Conservation (phyloP, 2,113 vertebrate species). For the Neomonachus schauinslandi region DNA sequence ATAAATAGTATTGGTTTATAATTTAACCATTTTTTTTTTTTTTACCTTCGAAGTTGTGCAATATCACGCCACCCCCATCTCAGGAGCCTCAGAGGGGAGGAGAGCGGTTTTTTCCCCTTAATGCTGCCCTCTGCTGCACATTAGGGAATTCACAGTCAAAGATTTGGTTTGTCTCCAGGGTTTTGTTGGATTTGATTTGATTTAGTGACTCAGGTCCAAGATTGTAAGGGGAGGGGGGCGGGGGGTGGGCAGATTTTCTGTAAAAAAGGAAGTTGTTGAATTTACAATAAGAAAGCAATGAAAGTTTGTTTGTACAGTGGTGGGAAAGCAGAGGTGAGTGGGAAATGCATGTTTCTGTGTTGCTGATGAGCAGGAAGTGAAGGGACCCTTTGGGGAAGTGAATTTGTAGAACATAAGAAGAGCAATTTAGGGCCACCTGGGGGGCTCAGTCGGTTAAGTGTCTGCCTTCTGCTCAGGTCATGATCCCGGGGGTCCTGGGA, state of each 20-base stretch:
- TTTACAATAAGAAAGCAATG: neutral
- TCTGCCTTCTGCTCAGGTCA: neutral
- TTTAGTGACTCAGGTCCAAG: neutral
- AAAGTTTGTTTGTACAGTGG: neutral
- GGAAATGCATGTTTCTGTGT: too few relatives aligned
- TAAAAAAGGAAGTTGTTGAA: neutral
- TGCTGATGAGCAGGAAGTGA: neutral
- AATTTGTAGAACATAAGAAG: neutral
- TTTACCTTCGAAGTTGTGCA: neutral
- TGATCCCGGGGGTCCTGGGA: neutral
- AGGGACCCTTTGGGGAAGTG: neutral
- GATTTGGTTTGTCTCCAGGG: neutral
- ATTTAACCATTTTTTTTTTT: neutral
- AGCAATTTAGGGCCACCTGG: neutral
- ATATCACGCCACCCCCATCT: fast-evolving
- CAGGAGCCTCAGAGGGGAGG: fast-evolving
- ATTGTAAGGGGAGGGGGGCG: neutral
- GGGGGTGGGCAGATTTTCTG: neutral
- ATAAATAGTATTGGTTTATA: neutral
- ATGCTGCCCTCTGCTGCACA: constrained; percentile 65
- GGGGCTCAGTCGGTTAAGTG: neutral
- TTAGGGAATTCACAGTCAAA: neutral
- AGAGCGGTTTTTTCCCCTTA: neutral
- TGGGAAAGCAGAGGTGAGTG: neutral
- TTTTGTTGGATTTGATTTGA: neutral